Percentiles rank a stretch among this genome's conserved stretches.
These are phyloP conservation scores for Campopleginae sp. DNA, from an alignment of 2,888 invertebrate genomes.

Conservation along the genomic window DNA sequence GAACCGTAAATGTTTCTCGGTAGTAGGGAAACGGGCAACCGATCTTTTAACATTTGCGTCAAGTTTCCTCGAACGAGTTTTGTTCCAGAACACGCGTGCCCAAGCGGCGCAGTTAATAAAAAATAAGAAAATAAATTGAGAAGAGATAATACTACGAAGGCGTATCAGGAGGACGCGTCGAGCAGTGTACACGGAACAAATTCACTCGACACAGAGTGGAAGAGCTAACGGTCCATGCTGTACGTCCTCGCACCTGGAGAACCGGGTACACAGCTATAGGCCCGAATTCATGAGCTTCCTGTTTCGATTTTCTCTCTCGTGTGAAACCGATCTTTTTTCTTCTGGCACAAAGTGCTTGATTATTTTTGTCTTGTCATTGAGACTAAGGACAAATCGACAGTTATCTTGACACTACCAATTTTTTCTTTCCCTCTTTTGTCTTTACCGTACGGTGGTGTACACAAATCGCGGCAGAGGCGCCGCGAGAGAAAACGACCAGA, in stretches of 20 bases:
- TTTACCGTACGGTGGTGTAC: background rate
- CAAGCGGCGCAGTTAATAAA: conserved; percentile 40
- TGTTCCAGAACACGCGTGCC: conserved; percentile 23
- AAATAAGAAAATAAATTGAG: conserved; percentile 35
- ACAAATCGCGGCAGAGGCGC: conserved; percentile 25
- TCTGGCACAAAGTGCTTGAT: conserved; percentile 15
- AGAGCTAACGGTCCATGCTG: conserved; percentile 66
- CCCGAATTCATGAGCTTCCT: conserved; percentile 61
- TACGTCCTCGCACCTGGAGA: conserved; percentile 41
- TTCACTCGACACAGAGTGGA: conserved; percentile 49
- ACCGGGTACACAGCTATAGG: conserved; percentile 5
- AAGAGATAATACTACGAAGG: conserved; percentile 52
- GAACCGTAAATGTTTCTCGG: background rate
- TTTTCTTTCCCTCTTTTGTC: conserved; percentile 4
- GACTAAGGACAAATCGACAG: background rate
- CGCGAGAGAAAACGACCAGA: conserved; percentile 41
- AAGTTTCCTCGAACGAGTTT: conserved; percentile 44
- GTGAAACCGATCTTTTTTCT: conserved; percentile 51
- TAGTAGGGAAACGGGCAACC: background rate
- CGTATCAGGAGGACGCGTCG: conserved; percentile 46
- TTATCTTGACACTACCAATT: background rate
- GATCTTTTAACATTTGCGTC: background rate
- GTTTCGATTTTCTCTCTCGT: conserved; percentile 59
- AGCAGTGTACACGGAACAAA: conserved; percentile 59
- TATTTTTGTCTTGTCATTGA: background rate